Base-by-base conservation (phyloP, 2,797 vertebrate species). In the Hydrocynus forskahlii region DNA sequence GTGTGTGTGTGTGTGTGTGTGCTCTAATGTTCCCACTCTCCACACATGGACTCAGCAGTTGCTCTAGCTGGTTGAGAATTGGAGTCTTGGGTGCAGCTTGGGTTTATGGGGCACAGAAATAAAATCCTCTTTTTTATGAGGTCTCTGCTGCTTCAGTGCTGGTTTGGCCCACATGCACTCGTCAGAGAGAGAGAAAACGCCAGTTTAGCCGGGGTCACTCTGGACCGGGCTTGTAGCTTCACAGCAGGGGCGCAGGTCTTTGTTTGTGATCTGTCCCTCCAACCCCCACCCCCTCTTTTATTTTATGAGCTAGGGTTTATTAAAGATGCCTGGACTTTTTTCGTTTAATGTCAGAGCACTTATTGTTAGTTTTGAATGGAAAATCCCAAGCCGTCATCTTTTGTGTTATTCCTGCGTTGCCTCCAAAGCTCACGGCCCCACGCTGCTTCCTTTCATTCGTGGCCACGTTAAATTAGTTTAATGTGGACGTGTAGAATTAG, bases 31-130 rank as follows among this genome's bases (percentile, higher is more conserved):
- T 68, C 55, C 55, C 45, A 14, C 21, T 50, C n/a, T 62, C 45
- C 78, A 63, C 76, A 78, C 78, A 17, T 52, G 54, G 55, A 52
- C 43, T 29, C 57, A 59, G 48, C 63, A 75, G 76, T 76, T 84
- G 79, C 71, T 43, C 17, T 59, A 59, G 40, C 82, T 84, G 80
- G 84, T 23, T 29, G 60, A 67, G 75, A 77, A 79, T 85, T 73
- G 76, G 76, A 76, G 59, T 57, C 38, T 35, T 62, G 85, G 86
- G 86, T 86, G 87, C 84, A 84, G 72, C 23, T 25, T 68, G 59
- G 85, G 86, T 90, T 92, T 87, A 90, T 82, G 75, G 86, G 78
- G 73, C 83, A 75, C 85, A 77, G 79, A 87, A 86, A 86, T 84
- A 87, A 81, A 86, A 60, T 63, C 69, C 48, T 71, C 12, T 23